phyloP scores from a whole-genome alignment of 1,140 invertebrate species.

The Drosophila sulfurigaster region DNA sequence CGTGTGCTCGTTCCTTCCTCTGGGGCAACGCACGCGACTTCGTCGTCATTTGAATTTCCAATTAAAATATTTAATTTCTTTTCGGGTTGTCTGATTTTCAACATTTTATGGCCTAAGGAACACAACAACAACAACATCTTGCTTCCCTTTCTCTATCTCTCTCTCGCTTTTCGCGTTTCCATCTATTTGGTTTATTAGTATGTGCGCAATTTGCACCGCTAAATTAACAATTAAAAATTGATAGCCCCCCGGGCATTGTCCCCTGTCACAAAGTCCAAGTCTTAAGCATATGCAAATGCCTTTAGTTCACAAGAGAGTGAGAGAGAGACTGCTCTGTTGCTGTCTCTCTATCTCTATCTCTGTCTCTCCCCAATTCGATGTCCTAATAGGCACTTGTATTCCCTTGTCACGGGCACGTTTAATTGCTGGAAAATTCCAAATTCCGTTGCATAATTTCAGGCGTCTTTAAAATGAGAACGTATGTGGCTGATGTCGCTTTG shows the following conservation, averaged over 20 bases:
- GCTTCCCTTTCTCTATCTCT: not conserved
- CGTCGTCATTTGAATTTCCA: constrained; percentile 80
- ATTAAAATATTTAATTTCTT: constrained; percentile 84
- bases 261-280: constrained; percentile 11
- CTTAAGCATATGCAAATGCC: constrained; percentile 49
- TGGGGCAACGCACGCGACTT: constrained; percentile 43
- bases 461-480: constrained; percentile 18
- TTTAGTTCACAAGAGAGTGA: not conserved
- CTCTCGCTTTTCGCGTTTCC: not conserved
- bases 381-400: constrained; percentile 34
- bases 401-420: constrained; percentile 44
- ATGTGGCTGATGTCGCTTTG: not conserved
- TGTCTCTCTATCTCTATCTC: constrained; percentile 29
- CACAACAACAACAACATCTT: constrained; percentile 26
- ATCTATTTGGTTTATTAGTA: constrained; percentile 38
- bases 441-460: constrained; percentile 56
- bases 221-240: constrained; percentile 84
- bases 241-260: constrained; percentile 64
- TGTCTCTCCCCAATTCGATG: not conserved
- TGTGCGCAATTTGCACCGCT: constrained; percentile 75
- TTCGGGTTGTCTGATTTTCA: constrained; percentile 71
- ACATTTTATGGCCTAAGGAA: constrained; percentile 24
- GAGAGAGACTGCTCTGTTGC: not conserved
- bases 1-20: not conserved
- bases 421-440: constrained; percentile 67